Base-by-base conservation (phyloP, 1,140 invertebrate species). In the Sweltsa coloradensis region DNA sequence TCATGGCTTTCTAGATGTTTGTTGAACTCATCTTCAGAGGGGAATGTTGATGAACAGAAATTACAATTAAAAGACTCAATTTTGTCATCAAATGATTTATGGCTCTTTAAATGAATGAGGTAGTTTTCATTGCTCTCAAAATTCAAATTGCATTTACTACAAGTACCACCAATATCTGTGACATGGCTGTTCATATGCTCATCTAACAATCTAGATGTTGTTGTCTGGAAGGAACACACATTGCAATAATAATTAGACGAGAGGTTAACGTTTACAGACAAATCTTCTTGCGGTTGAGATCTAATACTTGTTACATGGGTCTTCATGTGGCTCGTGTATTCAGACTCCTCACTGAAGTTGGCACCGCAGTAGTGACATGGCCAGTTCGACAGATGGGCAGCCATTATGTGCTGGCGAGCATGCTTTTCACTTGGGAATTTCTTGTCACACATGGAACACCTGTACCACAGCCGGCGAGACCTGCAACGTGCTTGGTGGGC, bases 311-410 rank as follows among this genome's bases (percentile, higher is more conserved):
- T 27, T 18, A 44, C 14, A 39, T 50, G 48, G 2, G 22, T 43
- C 5, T 34, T 16, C 31, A 50, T 34, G 31, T 50, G 48, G 19
- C 31, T 9, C 5, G 41, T 44, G 19, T 34, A 50, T 27, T 50
- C 48, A 13, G 36, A 13, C 40, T 50, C 48, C 23, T 50, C 34
- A 19, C 25, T 39, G 24, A 50, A 50, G 7, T 34, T 39, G 9
- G 9, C 24, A 11, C 40, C 36, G 29, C 48, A 50, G 16, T 44
- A 36, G 14, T 50, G 48, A 36, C 48, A 50, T 11, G 34, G 39
- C 48, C 41, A 50, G 7, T 34, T 43, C 5, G 41, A 47, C 13
- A 47, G 22, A 41, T 47, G 46, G n/a, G 36, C 23, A 25, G 40
- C n/a, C 46, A 47, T 47, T 5, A 47, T 41, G 23, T 47, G 46